Base-by-base conservation (phyloP, 2,113 vertebrate species). In the Nicator chloris region DNA sequence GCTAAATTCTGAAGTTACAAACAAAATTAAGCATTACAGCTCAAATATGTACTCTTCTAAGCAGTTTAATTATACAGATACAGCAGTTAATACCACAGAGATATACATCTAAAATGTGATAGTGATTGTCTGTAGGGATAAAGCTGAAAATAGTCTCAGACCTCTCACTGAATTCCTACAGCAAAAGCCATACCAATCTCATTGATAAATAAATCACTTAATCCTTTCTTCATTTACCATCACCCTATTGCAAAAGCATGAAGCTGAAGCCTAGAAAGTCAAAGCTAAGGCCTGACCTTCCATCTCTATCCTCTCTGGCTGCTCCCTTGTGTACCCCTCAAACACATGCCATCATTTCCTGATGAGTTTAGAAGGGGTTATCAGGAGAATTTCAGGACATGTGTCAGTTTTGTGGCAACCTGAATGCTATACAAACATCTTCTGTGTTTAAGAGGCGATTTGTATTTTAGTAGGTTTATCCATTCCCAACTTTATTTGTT, bases 401-500 rank as follows among this genome's bases (percentile, higher is more conserved):
- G 91, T 96, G 97, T 97, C 97, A 95, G 88, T 93, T 97, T 92
- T 96, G 95, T 91, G 70, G 92, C 94, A 94, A 93, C 92, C 88
- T 81, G 88, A 97, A 95, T 57, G 84, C 86, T 97, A 64, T 89
- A 94, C 96, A 97, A 98, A 97, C 95, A 96, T 96, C 75, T 94
- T 94, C 86, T 77, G 83, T 90, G 87, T 90, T 98, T 97, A 97
- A 93, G 80, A 92, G 86, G 90, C 2, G 59, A 97, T 96, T 94
- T 97, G 93, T 96, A 95, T 96, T 95, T 97, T 91, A 94, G 88
- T 86, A 90, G 70, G 95, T 97, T 97, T 97, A 96, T 83, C 77
- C 64, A 88, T 93, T 96, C 93, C 93, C 82, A 88, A 88, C 95
- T 94, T 96, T 88, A 98, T 96, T 95, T 98, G 96, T 96, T 97